Evolutionary conservation across 35 echinoderm and acorn worm species (phyloP).

Genomic region (Amphiura filiformis): DNA sequence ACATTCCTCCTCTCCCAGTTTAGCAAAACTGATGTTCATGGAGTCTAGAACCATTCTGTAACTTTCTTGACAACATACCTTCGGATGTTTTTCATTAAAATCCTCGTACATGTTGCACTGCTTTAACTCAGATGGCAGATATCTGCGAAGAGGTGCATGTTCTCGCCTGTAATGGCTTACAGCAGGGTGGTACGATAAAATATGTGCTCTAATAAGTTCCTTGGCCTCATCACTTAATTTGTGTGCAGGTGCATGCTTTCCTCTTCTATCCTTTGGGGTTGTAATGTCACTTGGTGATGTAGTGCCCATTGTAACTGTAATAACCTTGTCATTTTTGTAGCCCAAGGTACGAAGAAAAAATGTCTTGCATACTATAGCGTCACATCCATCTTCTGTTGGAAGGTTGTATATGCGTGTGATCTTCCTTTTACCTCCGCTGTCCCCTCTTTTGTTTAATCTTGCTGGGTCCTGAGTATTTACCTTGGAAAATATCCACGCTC

Average conservation of each 20-base stretch:
- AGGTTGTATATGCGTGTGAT: background rate
- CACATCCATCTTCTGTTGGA: background rate
- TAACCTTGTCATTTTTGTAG: background rate
- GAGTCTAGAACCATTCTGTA: background rate
- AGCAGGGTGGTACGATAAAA: conserved; percentile 7
- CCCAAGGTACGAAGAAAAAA: conserved; percentile 12
- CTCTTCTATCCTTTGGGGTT: background rate
- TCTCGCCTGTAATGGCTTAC: conserved; percentile 1
- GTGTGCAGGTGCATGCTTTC: background rate
- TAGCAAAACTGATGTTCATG: conserved; percentile 27
- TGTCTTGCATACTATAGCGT: background rate
- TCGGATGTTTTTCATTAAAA: conserved; percentile 22
- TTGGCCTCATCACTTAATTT: background rate
- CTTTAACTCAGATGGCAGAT: conserved; percentile 16
- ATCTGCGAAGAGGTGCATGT: conserved; percentile 16
- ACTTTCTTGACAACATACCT: conserved; percentile 10
- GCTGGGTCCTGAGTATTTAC: too few species aligned
- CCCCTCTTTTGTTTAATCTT: too few species aligned
- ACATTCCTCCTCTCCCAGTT: conserved; percentile 9
- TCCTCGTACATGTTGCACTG: background rate
- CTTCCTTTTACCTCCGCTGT: too few species aligned
- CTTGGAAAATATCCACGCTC: background rate
- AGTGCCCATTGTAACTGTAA: background rate
- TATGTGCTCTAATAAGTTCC: conserved; percentile 9
- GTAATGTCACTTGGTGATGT: background rate